A percentile compares a stretch with the other conserved stretches of the same genome.
Conservation (phyloP, 2,113 vertebrate genomes). For the pig (Sus scrofa) region T2T-Sscrofa CM000824.6:214933001-214933500, state of each 20-base stretch:
- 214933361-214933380: not conserved
- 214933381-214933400: no score
- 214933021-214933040: not conserved
- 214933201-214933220: not conserved
- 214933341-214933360: not conserved
- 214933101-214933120: not conserved
- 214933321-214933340: not conserved
- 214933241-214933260: not conserved
- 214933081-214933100: not conserved
- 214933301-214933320: not conserved
- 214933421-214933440: not conserved
- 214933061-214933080: accelerated
- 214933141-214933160: not conserved
- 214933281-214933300: not conserved
- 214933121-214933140: not conserved
- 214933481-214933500: not conserved
- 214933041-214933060: not conserved
- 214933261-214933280: not conserved
- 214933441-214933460: not conserved
- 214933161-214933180: not conserved
- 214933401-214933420: no score
- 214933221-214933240: not conserved
- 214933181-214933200: not conserved
- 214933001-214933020: not conserved
- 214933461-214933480: not conserved